These are phyloP conservation scores for Lasioglossum zephyrum DNA, from an alignment of 2,888 invertebrate species.

Conservation along the genomic window DNA sequence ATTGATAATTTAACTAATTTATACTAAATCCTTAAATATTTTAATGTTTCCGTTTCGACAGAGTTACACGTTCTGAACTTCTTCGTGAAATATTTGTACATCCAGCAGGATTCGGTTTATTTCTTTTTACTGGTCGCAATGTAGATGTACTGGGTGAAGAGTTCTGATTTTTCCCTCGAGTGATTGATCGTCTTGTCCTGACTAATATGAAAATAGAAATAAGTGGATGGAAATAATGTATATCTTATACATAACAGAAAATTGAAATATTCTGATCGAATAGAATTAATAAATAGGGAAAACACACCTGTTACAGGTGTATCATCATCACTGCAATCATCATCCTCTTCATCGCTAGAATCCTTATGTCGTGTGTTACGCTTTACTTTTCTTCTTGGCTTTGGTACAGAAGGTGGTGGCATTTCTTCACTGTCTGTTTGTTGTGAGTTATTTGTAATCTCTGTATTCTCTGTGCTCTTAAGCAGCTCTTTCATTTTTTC, in stretches of 20 bases:
- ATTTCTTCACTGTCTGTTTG: slow-evolving; percentile 61
- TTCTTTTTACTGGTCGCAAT: too few species aligned
- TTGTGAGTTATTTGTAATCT: slow-evolving; percentile 12
- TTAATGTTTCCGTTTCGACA: slow-evolving; percentile 16
- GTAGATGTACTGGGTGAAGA: too few species aligned
- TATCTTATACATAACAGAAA: neutral
- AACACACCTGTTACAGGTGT: slow-evolving; percentile 30
- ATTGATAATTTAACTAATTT: too few species aligned
- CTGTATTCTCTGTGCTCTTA: slow-evolving; percentile 64
- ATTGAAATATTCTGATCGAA: neutral
- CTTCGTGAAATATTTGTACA: neutral
- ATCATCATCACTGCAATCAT: slow-evolving; percentile 56
- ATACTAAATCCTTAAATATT: slow-evolving; percentile 1
- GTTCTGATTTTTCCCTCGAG: neutral
- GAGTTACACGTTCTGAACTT: slow-evolving; percentile 43
- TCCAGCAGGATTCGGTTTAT: too few species aligned
- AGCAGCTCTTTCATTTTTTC: slow-evolving; percentile 79
- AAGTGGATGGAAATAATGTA: neutral
- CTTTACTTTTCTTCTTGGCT: slow-evolving; percentile 9
- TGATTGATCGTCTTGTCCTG: neutral
- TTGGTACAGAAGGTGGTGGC: slow-evolving; percentile 76
- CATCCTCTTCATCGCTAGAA: slow-evolving; percentile 70
- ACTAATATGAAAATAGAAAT: slow-evolving; percentile 19
- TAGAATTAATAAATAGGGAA: neutral
- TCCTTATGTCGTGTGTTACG: slow-evolving; percentile 14